Base-by-base conservation (phyloP, 2,797 vertebrate species). In the Liasis olivaceus region DNA sequence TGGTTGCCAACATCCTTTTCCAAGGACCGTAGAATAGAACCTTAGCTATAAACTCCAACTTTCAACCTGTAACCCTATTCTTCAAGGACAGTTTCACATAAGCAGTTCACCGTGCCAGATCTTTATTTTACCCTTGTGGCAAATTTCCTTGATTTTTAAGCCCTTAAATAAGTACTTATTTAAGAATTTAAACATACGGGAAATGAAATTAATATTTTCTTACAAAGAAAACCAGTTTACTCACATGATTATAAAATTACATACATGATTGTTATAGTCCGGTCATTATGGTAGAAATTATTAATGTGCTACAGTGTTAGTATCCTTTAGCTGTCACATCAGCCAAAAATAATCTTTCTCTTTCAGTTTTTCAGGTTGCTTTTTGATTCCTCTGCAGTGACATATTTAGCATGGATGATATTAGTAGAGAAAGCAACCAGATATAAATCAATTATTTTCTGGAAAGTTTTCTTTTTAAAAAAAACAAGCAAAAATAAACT, bases 91-190 rank as follows among this genome's bases (percentile, higher is more conserved):
- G 17, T 81, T 87, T 81, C 93, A 89, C 0, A 0, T 89, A 1
- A 3, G 0, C 54, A 94, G 92, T 93, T 94, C 89, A 0, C 6
- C 0, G 90, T 69, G 66, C 31, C 2, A 63, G 9, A 4, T 1
- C 0, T 11, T 91, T 42, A 36, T 14, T 91, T 84, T 58, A 90
- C 85, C 47, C 7, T 42, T 88, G 22, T 47, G 0, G 31, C 63
- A 1, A 17, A 59, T 81, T 12, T 20, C 5, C 63, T 93, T 92
- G 88, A 86, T 95, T 95, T 94, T 94, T 91, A 91, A 93, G 24
- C 93, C 85, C 94, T 47, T 62, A 87, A 91, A 88, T 64, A 28
- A 85, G 87, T 14, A 22, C 66, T 63, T 26, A 59, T 22, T 60
- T 60, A 60, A 60, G 59, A 20, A 60, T 60, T 60, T 60, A 60